Evolutionary conservation across 2,888 invertebrate species (phyloP).

Genomic region (Lydus trimaculatus): DNA sequence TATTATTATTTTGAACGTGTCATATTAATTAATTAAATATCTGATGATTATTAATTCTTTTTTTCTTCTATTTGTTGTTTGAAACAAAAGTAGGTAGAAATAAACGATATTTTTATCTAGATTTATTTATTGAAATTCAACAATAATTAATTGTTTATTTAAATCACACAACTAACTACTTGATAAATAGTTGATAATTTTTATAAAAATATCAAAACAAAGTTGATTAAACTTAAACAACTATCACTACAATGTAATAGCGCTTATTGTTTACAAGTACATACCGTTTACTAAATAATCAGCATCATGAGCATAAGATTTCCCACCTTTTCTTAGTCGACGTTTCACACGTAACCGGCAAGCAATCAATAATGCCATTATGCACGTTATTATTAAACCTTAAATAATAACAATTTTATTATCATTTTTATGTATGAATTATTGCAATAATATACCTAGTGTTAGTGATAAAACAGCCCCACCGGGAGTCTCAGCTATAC

Average conservation of each 20-base stretch:
- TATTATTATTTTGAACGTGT: conserved; percentile 25
- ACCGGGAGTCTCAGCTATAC: conserved; percentile 73
- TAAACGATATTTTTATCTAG: conserved; percentile 5
- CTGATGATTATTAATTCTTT: conserved; percentile 8
- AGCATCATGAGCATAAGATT: conserved; percentile 89
- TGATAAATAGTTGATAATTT: neutral
- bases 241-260: neutral
- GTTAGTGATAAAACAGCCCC: conserved; percentile 83
- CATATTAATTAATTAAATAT: conserved; percentile 24
- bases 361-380: conserved; percentile 81
- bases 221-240: neutral
- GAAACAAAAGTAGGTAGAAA: neutral
- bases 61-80: conserved; percentile 7
- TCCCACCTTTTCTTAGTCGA: conserved; percentile 77
- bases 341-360: conserved; percentile 81
- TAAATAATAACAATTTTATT: conserved; percentile 40
- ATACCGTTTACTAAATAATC: conserved; percentile 98
- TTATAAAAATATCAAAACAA: conserved; percentile 7
- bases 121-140: conserved; percentile 30
- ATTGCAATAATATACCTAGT: conserved; percentile 64
- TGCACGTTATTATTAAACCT: conserved; percentile 82
- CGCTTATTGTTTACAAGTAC: conserved; percentile 77
- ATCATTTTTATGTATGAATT: neutral
- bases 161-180: neutral
- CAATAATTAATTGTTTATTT: conserved; percentile 28